Evolutionary conservation across 2,113 vertebrate species (phyloP).

Genomic region (Ahaetulla prasina): DNA sequence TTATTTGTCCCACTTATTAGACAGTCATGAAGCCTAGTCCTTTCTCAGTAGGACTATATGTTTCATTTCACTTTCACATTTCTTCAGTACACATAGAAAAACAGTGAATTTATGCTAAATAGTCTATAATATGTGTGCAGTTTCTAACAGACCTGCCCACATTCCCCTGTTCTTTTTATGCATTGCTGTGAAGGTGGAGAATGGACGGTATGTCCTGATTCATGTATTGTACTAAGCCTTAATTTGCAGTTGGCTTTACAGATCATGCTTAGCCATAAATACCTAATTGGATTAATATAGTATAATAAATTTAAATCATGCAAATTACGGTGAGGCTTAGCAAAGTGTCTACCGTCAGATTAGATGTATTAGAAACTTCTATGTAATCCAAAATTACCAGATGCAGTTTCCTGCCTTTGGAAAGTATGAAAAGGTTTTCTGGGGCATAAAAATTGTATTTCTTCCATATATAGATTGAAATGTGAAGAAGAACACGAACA

Average conservation of each 20-base stretch:
- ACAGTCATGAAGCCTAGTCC: background rate
- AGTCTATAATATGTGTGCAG: background rate
- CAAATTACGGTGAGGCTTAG: background rate
- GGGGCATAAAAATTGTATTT: background rate
- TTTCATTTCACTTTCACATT: background rate
- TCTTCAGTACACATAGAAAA: background rate
- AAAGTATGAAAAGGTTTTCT: background rate
- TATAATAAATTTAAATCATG: background rate
- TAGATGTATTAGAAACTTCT: background rate
- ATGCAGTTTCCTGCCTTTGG: background rate
- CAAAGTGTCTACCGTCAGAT: background rate
- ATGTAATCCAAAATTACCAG: background rate
- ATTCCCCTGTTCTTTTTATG: background rate
- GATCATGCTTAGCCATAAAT: background rate
- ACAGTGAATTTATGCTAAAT: background rate
- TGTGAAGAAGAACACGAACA: background rate
- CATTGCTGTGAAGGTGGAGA: background rate
- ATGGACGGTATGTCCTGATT: background rate
- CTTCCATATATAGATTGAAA: background rate
- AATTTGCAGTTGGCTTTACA: background rate
- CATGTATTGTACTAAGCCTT: background rate
- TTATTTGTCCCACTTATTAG: background rate
- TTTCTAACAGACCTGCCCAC: background rate
- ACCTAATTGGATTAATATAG: background rate
- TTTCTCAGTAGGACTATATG: background rate